These are phyloP conservation scores for Pseudomyrmex flavicornis DNA, from an alignment of 1,140 invertebrate genomes.

Conservation along the genomic window DNA sequence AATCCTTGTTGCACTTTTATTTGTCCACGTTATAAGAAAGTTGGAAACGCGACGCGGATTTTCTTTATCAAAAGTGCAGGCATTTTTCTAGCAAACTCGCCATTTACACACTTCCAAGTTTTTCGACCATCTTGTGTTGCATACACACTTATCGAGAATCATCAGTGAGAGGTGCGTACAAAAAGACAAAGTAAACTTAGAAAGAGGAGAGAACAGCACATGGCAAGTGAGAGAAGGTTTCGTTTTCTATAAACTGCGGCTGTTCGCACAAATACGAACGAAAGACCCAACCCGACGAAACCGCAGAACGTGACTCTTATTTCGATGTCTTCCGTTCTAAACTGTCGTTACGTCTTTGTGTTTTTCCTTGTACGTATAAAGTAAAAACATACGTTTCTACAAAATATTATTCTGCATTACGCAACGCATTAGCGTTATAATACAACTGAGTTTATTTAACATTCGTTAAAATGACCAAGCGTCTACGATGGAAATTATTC, in stretches of 20 bases:
- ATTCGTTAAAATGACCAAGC: no score
- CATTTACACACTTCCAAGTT: background rate
- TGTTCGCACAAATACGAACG: slow-evolving; percentile 32
- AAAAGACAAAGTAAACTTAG: background rate
- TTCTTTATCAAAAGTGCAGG: background rate
- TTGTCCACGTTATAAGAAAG: slow-evolving; percentile 28
- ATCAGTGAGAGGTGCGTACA: slow-evolving; percentile 10
- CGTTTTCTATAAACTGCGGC: slow-evolving; percentile 38
- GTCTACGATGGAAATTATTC: no score
- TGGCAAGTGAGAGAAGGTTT: slow-evolving; percentile 13
- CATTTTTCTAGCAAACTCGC: background rate
- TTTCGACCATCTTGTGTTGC: no score
- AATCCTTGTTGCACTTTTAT: slow-evolving; percentile 32
- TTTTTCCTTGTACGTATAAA: slow-evolving; percentile 9
- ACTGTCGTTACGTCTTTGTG: slow-evolving; percentile 36
- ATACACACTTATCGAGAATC: no score
- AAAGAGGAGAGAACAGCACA: background rate
- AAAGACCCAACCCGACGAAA: slow-evolving; percentile 30
- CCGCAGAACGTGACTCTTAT: slow-evolving; percentile 57
- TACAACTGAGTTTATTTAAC: slow-evolving; percentile 12
- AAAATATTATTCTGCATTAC: slow-evolving; percentile 5
- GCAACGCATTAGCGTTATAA: background rate
- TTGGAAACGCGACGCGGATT: slow-evolving; percentile 11
- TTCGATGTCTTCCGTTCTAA: slow-evolving; percentile 45
- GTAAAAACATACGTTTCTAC: slow-evolving; percentile 20